A percentile compares a stretch with the other conserved stretches of the same genome.
phyloP scores from a whole-genome alignment of 1,140 invertebrate genomes.

The Diorhabda carinulata region DNA sequence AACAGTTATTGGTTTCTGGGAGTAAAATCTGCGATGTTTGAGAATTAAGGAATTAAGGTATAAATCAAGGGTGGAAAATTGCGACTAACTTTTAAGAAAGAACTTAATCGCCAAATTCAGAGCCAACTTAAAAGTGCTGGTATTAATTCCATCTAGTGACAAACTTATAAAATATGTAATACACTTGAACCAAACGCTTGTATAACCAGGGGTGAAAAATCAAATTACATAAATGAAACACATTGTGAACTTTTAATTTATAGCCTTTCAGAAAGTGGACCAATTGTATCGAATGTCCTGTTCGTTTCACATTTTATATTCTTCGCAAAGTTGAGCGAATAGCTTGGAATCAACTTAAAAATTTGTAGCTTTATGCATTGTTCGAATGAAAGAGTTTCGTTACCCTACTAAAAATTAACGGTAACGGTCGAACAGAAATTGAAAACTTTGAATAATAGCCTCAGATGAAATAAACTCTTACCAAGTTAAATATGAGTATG shows the following conservation, averaged over 20 bases:
- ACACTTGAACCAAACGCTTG: constrained; percentile 30
- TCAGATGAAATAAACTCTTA: constrained; percentile 4
- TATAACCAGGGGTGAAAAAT: constrained; percentile 36
- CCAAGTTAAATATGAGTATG: constrained; percentile 16
- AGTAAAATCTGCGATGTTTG: neutral
- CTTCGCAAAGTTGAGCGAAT: constrained; percentile 23
- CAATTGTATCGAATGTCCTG: constrained; percentile 25
- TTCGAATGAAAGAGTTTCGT: constrained; percentile 33
- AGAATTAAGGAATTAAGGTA: neutral
- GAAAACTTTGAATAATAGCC: constrained; percentile 40
- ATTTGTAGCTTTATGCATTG: constrained; percentile 41
- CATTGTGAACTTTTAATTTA: constrained; percentile 46
- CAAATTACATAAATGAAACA: constrained; percentile 47
- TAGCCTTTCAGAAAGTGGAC: constrained; percentile 29
- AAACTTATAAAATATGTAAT: constrained; percentile 43
- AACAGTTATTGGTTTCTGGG: no score
- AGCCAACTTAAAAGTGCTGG: constrained; percentile 2
- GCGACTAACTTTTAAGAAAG: neutral
- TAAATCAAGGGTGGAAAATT: neutral
- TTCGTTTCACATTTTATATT: constrained; percentile 25
- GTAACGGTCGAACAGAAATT: constrained; percentile 36
- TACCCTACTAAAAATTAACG: constrained; percentile 40
- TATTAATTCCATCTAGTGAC: constrained; percentile 38
- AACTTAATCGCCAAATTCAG: neutral
- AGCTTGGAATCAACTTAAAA: constrained; percentile 38